Conservation (phyloP, 2,888 invertebrate genomes). For the Calameuta idolon region DNA sequence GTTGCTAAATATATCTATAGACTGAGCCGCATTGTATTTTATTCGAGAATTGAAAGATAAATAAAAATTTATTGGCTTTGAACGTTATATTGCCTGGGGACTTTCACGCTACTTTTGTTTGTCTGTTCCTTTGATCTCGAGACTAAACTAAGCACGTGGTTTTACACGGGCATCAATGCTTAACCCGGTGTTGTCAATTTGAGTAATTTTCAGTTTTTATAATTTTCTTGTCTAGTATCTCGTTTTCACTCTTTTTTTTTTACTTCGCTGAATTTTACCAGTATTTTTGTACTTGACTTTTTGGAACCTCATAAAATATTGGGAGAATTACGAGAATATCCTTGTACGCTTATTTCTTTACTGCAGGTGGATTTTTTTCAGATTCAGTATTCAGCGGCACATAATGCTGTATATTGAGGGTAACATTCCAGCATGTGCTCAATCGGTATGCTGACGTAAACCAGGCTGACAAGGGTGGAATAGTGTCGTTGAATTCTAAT, state of each 20-base stretch:
- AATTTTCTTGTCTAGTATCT: no score
- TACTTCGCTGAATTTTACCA: not conserved
- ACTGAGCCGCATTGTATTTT: not conserved
- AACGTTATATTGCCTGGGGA: not conserved
- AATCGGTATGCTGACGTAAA: not conserved
- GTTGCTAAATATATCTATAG: not conserved
- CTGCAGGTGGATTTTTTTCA: not conserved
- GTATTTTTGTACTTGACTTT: not conserved
- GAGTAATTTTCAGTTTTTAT: not conserved
- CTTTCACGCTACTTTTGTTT: not conserved
- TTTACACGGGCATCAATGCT: not conserved
- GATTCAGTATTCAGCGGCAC: not conserved
- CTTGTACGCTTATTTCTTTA: not conserved
- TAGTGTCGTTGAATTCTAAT: not conserved
- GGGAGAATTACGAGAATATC: not conserved
- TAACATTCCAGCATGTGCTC: not conserved
- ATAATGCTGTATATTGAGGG: not conserved
- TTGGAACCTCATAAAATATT: not conserved
- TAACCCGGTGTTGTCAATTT: not conserved
- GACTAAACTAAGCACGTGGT: not conserved
- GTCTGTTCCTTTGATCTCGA: not conserved
- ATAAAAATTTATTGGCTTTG: not conserved
- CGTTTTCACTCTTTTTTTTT: no score
- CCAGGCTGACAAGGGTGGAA: not conserved
- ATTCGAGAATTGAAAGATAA: not conserved